Evolutionary conservation across 1,140 invertebrate genomes (phyloP).

Genomic region (Eciton burchellii): DNA sequence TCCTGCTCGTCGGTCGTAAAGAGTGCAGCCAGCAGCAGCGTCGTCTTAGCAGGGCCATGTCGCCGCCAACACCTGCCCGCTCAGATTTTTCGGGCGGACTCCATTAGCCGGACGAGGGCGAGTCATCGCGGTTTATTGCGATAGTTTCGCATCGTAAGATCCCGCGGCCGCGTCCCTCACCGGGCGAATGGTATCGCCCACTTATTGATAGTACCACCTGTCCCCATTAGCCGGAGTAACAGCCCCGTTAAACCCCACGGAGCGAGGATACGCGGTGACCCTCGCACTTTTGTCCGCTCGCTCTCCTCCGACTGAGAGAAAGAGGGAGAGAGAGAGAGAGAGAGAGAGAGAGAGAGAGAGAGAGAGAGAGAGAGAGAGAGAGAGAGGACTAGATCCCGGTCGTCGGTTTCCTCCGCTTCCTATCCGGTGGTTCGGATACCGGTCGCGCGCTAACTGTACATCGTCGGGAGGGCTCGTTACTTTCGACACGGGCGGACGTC

Average conservation of each 20-base stretch:
- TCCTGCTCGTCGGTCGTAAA: conserved; percentile 63
- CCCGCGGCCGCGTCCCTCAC: conserved; percentile 12
- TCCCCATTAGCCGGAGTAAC: conserved; percentile 38
- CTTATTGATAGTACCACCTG: conserved; percentile 57
- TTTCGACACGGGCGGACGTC: conserved; percentile 2
- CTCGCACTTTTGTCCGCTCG: too few species aligned
- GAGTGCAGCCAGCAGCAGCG: conserved; percentile 27
- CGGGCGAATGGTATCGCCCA: conserved; percentile 18
- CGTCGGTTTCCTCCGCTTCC: conserved; percentile 12
- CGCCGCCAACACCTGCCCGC: conserved; percentile 53
- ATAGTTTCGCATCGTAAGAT: conserved; percentile 56
- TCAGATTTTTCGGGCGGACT: conserved; percentile 58
- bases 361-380: too few species aligned
- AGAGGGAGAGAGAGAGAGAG: too few species aligned
- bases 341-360: too few species aligned
- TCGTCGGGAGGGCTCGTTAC: conserved; percentile 23
- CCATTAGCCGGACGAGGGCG: conserved; percentile 55
- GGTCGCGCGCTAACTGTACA: conserved; percentile 23
- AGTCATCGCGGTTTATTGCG: conserved; percentile 61
- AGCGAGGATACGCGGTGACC: too few species aligned
- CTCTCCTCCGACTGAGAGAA: too few species aligned
- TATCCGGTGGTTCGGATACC: neutral
- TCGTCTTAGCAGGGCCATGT: conserved; percentile 37
- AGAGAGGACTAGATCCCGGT: conserved; percentile 14
- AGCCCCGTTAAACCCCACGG: conserved; percentile 28